Conservation (phyloP, 2,113 vertebrate genomes). For the Austrofundulus limnaeus region DNA sequence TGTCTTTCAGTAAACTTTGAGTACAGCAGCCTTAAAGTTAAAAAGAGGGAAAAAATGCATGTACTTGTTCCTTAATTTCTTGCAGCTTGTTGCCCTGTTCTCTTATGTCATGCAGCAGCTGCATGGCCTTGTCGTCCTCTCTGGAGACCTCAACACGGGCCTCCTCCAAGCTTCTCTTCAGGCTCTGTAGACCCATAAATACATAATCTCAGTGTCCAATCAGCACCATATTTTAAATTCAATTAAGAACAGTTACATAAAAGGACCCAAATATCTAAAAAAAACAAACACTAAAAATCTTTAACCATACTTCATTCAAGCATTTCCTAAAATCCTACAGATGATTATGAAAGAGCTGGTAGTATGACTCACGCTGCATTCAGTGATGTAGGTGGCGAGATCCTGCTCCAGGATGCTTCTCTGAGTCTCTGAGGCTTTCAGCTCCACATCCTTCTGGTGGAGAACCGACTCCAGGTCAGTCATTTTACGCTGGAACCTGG, state of each 20-base stretch:
- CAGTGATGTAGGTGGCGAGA: conserved; percentile 99
- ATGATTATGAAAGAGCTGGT: conserved; percentile 7
- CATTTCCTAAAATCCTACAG: neutral
- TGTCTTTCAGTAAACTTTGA: neutral
- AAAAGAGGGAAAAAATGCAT: conserved; percentile 28
- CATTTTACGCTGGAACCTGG: conserved; percentile 98
- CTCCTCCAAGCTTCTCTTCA: conserved; percentile 98
- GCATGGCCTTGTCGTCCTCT: conserved; percentile 98
- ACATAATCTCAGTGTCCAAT: conserved; percentile 12
- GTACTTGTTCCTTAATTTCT: conserved; percentile 99
- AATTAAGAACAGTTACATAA: neutral
- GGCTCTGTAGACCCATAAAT: conserved; percentile 82
- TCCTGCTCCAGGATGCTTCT: conserved; percentile 97
- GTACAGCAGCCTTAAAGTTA: no score
- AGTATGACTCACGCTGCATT: conserved; percentile 93
- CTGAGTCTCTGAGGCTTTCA: conserved; percentile 98
- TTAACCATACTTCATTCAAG: neutral
- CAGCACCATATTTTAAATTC: neutral
- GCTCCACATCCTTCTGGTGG: conserved; percentile 99
- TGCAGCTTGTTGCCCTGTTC: conserved; percentile 98
- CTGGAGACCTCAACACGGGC: conserved; percentile 97
- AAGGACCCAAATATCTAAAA: neutral
- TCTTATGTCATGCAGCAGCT: conserved; percentile 97
- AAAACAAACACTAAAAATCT: neutral
- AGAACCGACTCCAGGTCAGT: conserved; percentile 99